phyloP scores from a whole-genome alignment of 2,113 vertebrate genomes.

The Istiophorus platypterus region DNA sequence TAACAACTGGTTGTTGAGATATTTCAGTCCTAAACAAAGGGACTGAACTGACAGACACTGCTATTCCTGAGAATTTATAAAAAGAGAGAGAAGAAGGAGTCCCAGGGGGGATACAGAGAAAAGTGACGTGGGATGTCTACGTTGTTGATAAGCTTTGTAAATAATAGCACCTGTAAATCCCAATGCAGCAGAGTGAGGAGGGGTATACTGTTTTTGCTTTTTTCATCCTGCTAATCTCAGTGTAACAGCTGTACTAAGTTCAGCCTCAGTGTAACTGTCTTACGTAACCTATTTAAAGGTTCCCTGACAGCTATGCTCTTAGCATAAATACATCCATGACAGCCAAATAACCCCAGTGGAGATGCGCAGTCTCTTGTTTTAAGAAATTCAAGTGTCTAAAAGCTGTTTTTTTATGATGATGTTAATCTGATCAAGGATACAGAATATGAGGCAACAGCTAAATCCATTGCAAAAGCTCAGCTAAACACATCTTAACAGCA shows the following conservation, averaged over 20 bases:
- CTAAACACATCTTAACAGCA: neutral
- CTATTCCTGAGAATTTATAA: neutral
- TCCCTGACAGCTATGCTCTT: constrained; percentile 14
- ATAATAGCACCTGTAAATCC: constrained; percentile 32
- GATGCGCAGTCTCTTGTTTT: neutral
- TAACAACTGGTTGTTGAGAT: neutral
- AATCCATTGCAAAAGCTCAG: neutral
- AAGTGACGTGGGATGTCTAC: neutral
- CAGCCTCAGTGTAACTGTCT: constrained; percentile 15
- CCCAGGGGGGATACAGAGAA: neutral
- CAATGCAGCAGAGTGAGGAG: too few relatives aligned
- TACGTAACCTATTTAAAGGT: constrained; percentile 50
- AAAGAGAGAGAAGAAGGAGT: neutral
- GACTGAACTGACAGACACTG: neutral
- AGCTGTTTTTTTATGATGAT: neutral
- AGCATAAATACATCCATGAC: constrained; percentile 10
- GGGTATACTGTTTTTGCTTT: constrained; percentile 10
- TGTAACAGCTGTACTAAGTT: constrained; percentile 21
- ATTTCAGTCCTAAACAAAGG: too few relatives aligned
- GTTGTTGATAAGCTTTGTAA: constrained; percentile 25
- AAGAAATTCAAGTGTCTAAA: neutral
- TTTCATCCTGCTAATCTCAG: constrained; percentile 36
- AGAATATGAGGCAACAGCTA: neutral
- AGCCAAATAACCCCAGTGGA: neutral
- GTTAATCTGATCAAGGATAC: neutral